Conservation (phyloP, 30 jellyfish, hydroid and myxozoan genomes). For the Turritopsis rubra region DNA sequence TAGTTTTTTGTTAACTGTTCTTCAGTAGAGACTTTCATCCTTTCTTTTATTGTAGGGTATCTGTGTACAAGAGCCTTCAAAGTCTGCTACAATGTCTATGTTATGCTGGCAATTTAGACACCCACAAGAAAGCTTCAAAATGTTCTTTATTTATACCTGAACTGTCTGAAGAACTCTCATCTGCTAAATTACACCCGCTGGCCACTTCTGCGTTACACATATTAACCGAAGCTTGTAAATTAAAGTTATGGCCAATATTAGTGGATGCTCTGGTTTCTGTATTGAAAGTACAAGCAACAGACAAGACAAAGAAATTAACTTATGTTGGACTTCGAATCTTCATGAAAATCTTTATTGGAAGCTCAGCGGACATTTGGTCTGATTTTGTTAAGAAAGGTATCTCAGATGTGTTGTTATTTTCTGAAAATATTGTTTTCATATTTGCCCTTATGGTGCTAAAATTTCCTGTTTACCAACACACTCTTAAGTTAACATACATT, state of each 20-base stretch:
- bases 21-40: background rate
- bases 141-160: background rate
- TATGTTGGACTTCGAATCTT: background rate
- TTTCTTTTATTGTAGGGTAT: background rate
- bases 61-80: background rate
- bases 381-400: slow-evolving; percentile 1
- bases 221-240: background rate
- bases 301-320: background rate
- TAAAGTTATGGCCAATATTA: background rate
- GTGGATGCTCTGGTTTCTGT: slow-evolving; percentile 12
- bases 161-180: background rate
- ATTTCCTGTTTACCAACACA: background rate
- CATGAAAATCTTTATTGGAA: background rate
- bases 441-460: too few species aligned
- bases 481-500: background rate
- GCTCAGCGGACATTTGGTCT: background rate
- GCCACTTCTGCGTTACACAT: slow-evolving; percentile 5
- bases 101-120: background rate
- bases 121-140: background rate
- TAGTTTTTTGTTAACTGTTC: background rate
- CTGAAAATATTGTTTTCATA: background rate
- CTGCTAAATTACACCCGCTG: slow-evolving; percentile 6
- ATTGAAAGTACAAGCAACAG: background rate
- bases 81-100: slow-evolving; percentile 6
- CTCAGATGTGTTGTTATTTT: background rate